phyloP scores from a whole-genome alignment of 2,888 invertebrate species.

The Stenolophus ochropezus region DNA sequence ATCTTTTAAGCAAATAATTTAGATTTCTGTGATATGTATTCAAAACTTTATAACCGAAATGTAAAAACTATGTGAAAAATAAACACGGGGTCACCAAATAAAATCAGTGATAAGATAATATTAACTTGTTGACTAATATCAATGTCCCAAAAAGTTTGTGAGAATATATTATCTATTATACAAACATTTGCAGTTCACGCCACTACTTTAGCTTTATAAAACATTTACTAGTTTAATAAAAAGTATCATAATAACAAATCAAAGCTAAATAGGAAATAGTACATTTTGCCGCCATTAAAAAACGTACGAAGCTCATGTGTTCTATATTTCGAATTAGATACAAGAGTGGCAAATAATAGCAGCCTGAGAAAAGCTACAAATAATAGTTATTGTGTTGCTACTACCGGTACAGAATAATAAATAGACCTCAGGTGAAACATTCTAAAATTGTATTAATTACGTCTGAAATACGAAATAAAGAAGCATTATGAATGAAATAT shows the following conservation, averaged over 20 bases:
- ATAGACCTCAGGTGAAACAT: background rate
- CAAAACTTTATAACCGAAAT: background rate
- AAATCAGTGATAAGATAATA: constrained; percentile 48
- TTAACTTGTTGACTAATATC: constrained; percentile 36
- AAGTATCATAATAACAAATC: background rate
- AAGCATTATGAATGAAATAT: no score
- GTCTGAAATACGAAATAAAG: no score
- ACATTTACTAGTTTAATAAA: background rate
- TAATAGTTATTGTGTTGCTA: background rate
- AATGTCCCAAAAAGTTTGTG: background rate
- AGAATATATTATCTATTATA: constrained; percentile 33
- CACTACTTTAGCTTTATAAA: background rate
- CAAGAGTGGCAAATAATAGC: background rate
- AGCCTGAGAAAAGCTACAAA: background rate
- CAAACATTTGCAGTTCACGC: constrained; percentile 1
- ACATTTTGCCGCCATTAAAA: constrained; percentile 25
- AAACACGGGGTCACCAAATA: constrained; percentile 50
- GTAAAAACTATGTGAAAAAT: background rate
- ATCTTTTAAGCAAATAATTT: background rate
- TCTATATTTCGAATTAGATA: no score
- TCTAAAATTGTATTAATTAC: background rate
- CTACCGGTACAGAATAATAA: background rate
- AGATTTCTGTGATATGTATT: background rate
- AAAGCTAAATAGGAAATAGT: constrained; percentile 10
- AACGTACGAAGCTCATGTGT: background rate